phyloP scores from a whole-genome alignment of 2,797 vertebrate species.

The Thaleichthys pacificus region DNA sequence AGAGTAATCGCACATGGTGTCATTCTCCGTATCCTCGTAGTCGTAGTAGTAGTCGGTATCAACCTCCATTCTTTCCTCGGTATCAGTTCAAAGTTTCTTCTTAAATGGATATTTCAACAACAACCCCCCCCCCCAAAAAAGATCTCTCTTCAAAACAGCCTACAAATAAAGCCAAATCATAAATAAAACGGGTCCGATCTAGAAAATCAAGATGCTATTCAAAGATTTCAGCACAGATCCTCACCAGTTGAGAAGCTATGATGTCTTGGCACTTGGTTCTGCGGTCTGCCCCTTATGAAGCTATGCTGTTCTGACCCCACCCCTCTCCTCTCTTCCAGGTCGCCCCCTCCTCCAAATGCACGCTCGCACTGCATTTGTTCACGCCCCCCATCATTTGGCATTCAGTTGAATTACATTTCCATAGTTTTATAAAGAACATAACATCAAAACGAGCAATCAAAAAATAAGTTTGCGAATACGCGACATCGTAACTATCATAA shows the following conservation, averaged over 20 bases:
- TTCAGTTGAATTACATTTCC: background rate
- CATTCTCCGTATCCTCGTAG: slow-evolving; percentile 61
- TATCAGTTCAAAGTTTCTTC: background rate
- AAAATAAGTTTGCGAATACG: background rate
- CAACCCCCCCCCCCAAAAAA: too few species aligned
- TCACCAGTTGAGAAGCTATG: slow-evolving; percentile 29
- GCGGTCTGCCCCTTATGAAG: slow-evolving; percentile 66
- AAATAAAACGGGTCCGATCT: background rate
- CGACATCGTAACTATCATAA: background rate
- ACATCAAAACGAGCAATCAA: background rate
- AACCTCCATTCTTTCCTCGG: slow-evolving; percentile 36
- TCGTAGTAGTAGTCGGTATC: slow-evolving; percentile 64
- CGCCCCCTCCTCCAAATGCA: slow-evolving; percentile 9
- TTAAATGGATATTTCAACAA: background rate
- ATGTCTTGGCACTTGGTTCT: slow-evolving; percentile 50
- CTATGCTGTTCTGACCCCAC: slow-evolving; percentile 25
- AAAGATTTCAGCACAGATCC: background rate
- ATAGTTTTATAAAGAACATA: background rate
- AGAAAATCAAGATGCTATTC: background rate
- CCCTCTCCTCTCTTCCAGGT: slow-evolving; percentile 47
- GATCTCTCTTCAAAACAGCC: too few species aligned
- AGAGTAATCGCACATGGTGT: slow-evolving; percentile 71
- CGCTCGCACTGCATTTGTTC: slow-evolving; percentile 17
- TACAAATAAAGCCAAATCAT: background rate
- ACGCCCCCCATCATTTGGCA: slow-evolving; percentile 22